Evolutionary conservation across 2,888 invertebrate species (phyloP).

Genomic region (Alcis repandata): DNA sequence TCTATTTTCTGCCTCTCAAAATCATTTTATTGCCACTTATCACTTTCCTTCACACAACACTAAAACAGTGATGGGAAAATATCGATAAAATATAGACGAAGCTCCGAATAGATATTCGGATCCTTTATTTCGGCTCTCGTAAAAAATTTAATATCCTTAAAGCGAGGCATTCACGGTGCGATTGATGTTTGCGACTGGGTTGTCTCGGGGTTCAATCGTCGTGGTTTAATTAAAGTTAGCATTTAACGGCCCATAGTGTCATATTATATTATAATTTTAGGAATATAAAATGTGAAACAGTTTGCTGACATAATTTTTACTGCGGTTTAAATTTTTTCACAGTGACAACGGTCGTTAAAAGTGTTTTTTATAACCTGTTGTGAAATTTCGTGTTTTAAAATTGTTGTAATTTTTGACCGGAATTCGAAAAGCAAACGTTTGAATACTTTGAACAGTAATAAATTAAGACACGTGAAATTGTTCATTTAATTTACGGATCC

Average conservation of each 20-base stretch:
- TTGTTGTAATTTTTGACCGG: neutral
- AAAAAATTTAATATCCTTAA: constrained; percentile 71
- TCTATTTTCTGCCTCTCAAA: constrained; percentile 46
- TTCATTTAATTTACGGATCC: too few species aligned
- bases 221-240: neutral
- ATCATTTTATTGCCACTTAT: constrained; percentile 61
- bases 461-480: neutral
- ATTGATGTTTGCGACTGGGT: constrained; percentile 29
- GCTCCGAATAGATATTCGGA: constrained; percentile 66
- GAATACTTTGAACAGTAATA: neutral
- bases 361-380: constrained; percentile 2
- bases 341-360: constrained; percentile 4
- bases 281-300: constrained; percentile 15
- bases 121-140: constrained; percentile 75
- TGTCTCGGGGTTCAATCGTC: constrained; percentile 4
- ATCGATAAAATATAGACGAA: constrained; percentile 60
- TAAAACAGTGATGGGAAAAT: constrained; percentile 69
- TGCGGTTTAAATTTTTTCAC: constrained; percentile 2
- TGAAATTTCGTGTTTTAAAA: neutral
- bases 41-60: constrained; percentile 52
- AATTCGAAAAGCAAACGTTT: neutral
- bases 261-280: constrained; percentile 6
- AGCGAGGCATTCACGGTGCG: constrained; percentile 54
- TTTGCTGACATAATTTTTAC: constrained; percentile 27
- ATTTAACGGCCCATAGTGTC: constrained; percentile 11